Evolutionary conservation across 64 coral and sea anemone genomes (phyloP).

Genomic region (Montipora capricornis): DNA sequence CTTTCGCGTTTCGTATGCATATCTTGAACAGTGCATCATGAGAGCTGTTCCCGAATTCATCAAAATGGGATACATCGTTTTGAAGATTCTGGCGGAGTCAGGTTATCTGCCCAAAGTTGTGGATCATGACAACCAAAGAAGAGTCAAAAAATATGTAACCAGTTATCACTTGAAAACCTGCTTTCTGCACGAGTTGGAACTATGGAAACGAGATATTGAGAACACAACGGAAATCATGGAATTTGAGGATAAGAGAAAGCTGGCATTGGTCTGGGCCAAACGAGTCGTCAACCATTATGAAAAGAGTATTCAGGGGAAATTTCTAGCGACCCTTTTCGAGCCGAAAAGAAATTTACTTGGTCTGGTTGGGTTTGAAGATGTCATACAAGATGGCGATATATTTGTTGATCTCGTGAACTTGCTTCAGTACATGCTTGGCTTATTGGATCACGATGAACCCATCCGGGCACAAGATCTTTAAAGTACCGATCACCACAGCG

Average conservation of each 20-base stretch:
- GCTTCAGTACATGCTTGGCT: background rate
- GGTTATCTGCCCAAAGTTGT: slow-evolving; percentile 33
- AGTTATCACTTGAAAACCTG: slow-evolving; percentile 48
- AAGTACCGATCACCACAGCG: too few species aligned
- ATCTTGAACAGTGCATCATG: slow-evolving; percentile 41
- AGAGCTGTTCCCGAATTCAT: slow-evolving; percentile 7
- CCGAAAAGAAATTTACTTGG: slow-evolving; percentile 37
- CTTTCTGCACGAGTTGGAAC: slow-evolving; percentile 43
- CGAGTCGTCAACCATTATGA: slow-evolving; percentile 14
- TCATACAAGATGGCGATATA: background rate
- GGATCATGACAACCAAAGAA: slow-evolving; percentile 35
- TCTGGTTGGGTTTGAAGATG: slow-evolving; percentile 27
- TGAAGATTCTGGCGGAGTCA: slow-evolving; percentile 34
- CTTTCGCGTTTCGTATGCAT: slow-evolving; percentile 43
- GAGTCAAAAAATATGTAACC: slow-evolving; percentile 8
- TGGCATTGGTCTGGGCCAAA: slow-evolving; percentile 12
- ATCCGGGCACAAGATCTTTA: background rate
- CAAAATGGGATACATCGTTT: slow-evolving; percentile 33
- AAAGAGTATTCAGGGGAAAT: slow-evolving; percentile 17
- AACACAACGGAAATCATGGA: background rate
- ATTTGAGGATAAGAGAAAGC: background rate
- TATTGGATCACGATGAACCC: background rate
- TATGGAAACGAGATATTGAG: background rate
- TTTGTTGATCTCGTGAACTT: slow-evolving; percentile 17
- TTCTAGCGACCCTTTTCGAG: slow-evolving; percentile 35